Conservation (phyloP, 2,113 vertebrate species). For the Vulpes lagopus region DNA sequence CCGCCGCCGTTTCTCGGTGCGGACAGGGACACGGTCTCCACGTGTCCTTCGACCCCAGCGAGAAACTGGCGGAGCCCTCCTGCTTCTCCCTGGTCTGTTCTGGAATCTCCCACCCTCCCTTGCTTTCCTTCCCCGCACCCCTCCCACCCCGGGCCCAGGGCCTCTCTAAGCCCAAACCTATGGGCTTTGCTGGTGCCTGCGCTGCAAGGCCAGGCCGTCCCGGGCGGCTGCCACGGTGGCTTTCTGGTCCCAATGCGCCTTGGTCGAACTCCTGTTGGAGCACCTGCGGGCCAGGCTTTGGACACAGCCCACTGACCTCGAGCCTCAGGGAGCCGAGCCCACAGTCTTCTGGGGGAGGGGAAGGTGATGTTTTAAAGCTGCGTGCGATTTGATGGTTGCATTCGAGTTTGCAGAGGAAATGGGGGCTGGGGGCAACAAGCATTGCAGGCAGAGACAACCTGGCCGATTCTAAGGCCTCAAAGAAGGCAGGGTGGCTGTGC, state of each 20-base stretch:
- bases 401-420: not conserved
- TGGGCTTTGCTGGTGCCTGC: not conserved
- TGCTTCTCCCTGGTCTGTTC: not conserved
- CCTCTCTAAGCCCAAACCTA: not conserved
- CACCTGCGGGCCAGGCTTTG: not conserved
- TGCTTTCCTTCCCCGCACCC: not conserved
- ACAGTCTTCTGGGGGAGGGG: not conserved
- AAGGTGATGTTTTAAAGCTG: not conserved
- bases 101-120: not conserved
- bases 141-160: not conserved
- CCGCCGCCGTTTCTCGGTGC: not conserved
- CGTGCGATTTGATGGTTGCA: not conserved
- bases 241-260: not conserved
- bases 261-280: not conserved
- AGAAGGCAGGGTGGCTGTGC: not conserved
- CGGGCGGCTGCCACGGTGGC: not conserved
- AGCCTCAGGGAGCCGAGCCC: not conserved
- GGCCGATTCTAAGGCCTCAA: not conserved
- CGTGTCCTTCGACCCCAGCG: not conserved
- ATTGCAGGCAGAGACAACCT: not conserved
- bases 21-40: not conserved
- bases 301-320: not conserved
- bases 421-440: accelerated
- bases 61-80: not conserved
- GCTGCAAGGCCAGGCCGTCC: not conserved